Percentiles rank a stretch among this genome's conserved stretches.
phyloP scores from a whole-genome alignment of 2,113 vertebrate species.

The Pipa parva region DNA sequence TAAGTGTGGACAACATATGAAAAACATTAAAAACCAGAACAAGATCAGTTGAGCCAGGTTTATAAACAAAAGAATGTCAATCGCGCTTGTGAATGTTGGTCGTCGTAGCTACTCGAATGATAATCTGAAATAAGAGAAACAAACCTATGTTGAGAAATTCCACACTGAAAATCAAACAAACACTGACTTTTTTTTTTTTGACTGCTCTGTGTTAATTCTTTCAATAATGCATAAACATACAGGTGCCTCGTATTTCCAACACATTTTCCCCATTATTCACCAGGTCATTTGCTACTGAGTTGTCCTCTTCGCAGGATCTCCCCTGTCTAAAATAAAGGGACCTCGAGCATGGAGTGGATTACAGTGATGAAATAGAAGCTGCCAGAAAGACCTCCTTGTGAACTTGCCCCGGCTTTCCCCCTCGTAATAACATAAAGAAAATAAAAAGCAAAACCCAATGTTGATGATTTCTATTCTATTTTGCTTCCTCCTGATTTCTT shows the following conservation, averaged over 20 bases:
- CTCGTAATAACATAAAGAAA: no score
- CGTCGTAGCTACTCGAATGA: not conserved
- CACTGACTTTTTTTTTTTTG: not conserved
- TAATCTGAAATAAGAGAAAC: not conserved
- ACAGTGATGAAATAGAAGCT: conserved; percentile 35
- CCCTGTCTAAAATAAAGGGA: conserved; percentile 34
- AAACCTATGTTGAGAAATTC: not conserved
- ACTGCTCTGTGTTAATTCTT: conserved; percentile 6
- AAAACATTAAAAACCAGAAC: conserved; percentile 28
- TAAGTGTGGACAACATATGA: conserved; percentile 33
- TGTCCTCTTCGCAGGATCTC: conserved; percentile 12
- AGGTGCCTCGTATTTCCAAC: conserved; percentile 31
- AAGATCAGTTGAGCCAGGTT: not conserved
- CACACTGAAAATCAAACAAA: not conserved
- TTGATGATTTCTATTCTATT: conserved; percentile 39
- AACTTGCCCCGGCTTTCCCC: conserved; percentile 48
- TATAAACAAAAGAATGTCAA: not conserved
- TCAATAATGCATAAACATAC: rapidly evolving
- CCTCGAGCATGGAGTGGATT: conserved; percentile 45
- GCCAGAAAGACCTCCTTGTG: conserved; percentile 44
- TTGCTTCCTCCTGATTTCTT: conserved; percentile 15
- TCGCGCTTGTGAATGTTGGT: not conserved
- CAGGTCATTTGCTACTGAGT: conserved; percentile 34
- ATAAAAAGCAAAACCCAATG: conserved; percentile 48
- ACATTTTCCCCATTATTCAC: conserved; percentile 44